These are phyloP conservation scores for Philonicus albiceps DNA, from an alignment of 2,888 invertebrate genomes.

Conservation along the genomic window DNA sequence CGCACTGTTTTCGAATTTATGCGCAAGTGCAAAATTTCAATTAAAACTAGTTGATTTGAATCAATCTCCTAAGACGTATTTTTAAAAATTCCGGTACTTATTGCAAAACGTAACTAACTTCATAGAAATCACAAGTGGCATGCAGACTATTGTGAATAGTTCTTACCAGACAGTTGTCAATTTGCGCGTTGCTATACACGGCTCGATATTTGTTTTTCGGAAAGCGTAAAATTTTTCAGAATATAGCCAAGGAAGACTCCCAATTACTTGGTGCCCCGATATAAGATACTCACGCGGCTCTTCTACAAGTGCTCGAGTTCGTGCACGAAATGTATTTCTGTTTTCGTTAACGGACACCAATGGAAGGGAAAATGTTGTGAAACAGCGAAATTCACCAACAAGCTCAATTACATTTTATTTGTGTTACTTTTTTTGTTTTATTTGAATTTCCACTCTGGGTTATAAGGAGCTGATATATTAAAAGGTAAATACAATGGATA, in stretches of 20 bases:
- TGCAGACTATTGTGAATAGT: neutral
- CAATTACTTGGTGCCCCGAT: neutral
- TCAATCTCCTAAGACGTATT: too few relatives aligned
- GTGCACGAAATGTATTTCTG: neutral
- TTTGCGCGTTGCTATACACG: conserved; percentile 43
- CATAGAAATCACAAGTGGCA: neutral
- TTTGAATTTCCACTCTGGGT: conserved; percentile 11
- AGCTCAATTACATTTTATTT: conserved; percentile 31
- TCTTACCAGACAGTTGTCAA: conserved; percentile 34
- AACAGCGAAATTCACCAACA: conserved; percentile 20
- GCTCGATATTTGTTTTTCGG: neutral
- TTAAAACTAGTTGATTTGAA: too few relatives aligned
- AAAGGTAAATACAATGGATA: neutral
- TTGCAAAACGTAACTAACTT: neutral
- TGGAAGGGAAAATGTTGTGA: conserved; percentile 35
- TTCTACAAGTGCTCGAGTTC: neutral
- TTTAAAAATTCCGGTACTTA: neutral
- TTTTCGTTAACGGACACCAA: neutral
- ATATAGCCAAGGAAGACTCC: neutral
- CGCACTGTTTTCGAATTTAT: too few relatives aligned
- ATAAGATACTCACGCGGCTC: neutral
- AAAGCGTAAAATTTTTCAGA: neutral
- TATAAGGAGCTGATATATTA: conserved; percentile 5
- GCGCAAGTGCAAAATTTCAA: too few relatives aligned
- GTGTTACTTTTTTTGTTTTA: conserved; percentile 24